A percentile compares a stretch with the other conserved stretches of the same genome.
These are phyloP conservation scores for Silurus meridionalis DNA, from an alignment of 2,113 vertebrate genomes.

Conservation along the genomic window DNA sequence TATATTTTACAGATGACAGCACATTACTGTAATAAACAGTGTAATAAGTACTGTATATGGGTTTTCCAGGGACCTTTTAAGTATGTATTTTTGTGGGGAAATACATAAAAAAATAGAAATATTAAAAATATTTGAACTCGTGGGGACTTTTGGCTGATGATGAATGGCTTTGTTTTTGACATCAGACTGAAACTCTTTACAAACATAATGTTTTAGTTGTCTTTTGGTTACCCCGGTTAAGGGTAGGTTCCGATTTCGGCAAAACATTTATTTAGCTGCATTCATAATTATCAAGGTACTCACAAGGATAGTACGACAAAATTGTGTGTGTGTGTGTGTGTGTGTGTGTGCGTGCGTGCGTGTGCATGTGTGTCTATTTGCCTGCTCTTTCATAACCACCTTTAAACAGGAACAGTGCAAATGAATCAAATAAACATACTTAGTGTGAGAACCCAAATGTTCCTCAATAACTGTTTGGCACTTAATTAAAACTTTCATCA, in stretches of 20 bases:
- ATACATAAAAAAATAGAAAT: not conserved
- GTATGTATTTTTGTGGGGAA: not conserved
- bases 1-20: not conserved
- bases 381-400: conserved; percentile 37
- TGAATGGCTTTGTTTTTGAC: not conserved
- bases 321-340: not conserved
- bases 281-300: not conserved
- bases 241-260: too few relatives aligned
- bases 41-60: not conserved
- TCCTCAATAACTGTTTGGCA: conserved; percentile 64
- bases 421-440: conserved; percentile 55
- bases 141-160: not conserved
- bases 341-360: conserved; percentile 9
- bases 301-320: not conserved
- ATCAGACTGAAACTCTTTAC: too few relatives aligned
- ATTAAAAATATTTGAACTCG: not conserved
- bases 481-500: conserved; percentile 75
- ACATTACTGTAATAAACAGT: not conserved
- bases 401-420: conserved; percentile 43
- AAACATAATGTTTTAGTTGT: too few relatives aligned
- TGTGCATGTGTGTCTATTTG: not conserved
- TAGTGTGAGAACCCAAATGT: conserved; percentile 54
- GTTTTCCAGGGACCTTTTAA: not conserved
- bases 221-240: not conserved
- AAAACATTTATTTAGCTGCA: not conserved